Base-by-base conservation (phyloP, 2,113 vertebrate genomes). In the Spea bombifrons region DNA sequence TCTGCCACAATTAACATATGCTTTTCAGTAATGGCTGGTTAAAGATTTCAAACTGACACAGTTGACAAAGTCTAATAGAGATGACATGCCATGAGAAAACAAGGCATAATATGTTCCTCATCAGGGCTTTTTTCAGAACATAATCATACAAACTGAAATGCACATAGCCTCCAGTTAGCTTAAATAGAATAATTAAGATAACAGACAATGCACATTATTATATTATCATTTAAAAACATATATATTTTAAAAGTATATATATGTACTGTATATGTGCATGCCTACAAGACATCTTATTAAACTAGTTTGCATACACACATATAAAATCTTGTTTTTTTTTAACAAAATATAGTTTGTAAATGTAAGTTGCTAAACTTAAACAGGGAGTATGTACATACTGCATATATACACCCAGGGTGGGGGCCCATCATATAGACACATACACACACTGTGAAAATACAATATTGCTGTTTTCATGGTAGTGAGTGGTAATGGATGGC, bases 1-100 rank as follows among this genome's bases (percentile, higher is more conserved):
- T 95, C 88, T 92, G 90, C 89, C 92, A 92, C 93, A 94, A 97
- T 97, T 96, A 96, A 96, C 94, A 95, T 95, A 94, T 94, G 95
- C 94, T 96, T 95, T 94, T 95, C 96, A 95, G 95, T 93, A 92
- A 94, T 91, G 94, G 92, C 90, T 96, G 94, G 92, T 94, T 96
- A 94, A 95, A 93, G 91, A 93, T 94, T 92, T 92, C 90, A 89
- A 88, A 90, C 86, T 88, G 87, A 89, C 73, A 85, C 88, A 90
- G 89, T 91, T 94, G 92, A 90, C 90, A 90, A 92, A 93, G 88
- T 90, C 88, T 91, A 92, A 93, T 89, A 92, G 90, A 92, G 89
- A 90, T 86, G 88, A 87, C 88, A 90, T 86, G 77, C 87, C 87
- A 85, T 87, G 84, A 90, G 90, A 92, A 91, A 89, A 87, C 88